Base-by-base conservation (phyloP, 2,888 invertebrate genomes). In the Orchestes rusci region DNA sequence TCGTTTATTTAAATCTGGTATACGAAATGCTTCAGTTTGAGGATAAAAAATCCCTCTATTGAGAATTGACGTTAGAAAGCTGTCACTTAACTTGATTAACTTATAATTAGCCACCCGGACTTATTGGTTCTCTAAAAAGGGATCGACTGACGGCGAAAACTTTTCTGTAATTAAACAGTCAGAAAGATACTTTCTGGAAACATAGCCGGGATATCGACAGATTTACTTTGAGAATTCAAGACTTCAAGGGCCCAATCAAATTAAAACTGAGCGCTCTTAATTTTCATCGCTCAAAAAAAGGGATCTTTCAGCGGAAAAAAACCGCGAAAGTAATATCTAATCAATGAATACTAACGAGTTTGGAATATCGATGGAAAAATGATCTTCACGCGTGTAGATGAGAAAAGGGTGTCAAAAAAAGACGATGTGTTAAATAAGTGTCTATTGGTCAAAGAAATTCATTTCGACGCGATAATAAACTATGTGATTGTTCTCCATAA, bases 301-400 rank as follows among this genome's bases (percentile, higher is more conserved):
- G 38, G 38, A 36, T 44, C 38, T 36, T 48, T 37, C 16, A 23
- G 17, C 19, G 30, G 15, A 34, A 44, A 43, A 50, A 47, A 50
- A 47, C 43, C 45, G 36, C 39, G 29, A 38, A 36, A 44, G 38
- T 48, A 48, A 48, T 48, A 36, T 43, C 30, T 36, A 48, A 48
- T 48, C 48, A 52, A 50, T 48, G 53, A 46, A 44, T 53, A 53
- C 59, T 59, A 61, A 60, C 59, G 60, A 58, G 59, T 60, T 54
- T 50, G 17, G 52, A 50, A 52, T 60, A 58, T 60, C 55, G 60
- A 60, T 62, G 65, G 23, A 23, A 23, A 23, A 23, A 10, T 23
- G 23, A 23, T 23, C 23, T 23, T 10, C 10, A 23, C n/a, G n/a
- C n/a, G n/a, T n/a, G n/a, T n/a, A n/a, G n/a, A n/a, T n/a, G n/a